These are phyloP conservation scores for Aleadryas rufinucha DNA, from an alignment of 2,113 vertebrate genomes.

Conservation along the genomic window DNA sequence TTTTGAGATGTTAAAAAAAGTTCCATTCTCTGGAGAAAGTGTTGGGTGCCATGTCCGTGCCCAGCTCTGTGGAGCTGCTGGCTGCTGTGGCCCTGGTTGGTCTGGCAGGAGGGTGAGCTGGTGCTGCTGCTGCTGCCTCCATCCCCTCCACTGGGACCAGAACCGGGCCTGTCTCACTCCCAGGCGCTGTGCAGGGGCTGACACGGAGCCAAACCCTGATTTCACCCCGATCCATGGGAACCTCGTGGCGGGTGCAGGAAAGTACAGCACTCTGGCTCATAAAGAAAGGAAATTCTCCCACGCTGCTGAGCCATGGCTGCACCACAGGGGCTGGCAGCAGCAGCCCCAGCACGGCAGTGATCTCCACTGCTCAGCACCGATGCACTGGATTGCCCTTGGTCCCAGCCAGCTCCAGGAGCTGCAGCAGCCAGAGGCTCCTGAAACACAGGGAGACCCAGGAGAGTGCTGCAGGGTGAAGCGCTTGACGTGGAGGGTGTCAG, in stretches of 20 bases:
- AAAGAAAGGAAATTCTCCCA: not conserved
- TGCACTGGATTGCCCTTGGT: accelerated
- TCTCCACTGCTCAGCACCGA: not conserved
- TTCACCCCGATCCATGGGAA: not conserved
- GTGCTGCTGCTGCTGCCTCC: not conserved
- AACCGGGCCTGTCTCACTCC: accelerated
- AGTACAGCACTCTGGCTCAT: not conserved
- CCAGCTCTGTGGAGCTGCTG: not conserved
- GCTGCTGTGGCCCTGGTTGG: accelerated
- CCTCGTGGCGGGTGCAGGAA: not conserved
- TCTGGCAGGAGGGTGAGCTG: not conserved
- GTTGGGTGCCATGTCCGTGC: accelerated
- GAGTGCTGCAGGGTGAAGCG: accelerated
- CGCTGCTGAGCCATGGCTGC: accelerated
- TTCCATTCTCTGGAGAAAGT: not conserved
- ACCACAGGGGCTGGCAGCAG: not conserved
- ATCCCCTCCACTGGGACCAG: not conserved
- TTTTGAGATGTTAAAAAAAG: not conserved
- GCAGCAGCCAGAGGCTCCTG: not conserved
- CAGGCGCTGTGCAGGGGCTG: accelerated
- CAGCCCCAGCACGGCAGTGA: not conserved
- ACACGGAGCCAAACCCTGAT: not conserved
- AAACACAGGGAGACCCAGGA: not conserved
- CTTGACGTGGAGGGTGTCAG: too few relatives aligned
- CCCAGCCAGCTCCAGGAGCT: not conserved